These are phyloP conservation scores for Orthosia incerta DNA, from an alignment of 2,888 invertebrate genomes.

Conservation along the genomic window DNA sequence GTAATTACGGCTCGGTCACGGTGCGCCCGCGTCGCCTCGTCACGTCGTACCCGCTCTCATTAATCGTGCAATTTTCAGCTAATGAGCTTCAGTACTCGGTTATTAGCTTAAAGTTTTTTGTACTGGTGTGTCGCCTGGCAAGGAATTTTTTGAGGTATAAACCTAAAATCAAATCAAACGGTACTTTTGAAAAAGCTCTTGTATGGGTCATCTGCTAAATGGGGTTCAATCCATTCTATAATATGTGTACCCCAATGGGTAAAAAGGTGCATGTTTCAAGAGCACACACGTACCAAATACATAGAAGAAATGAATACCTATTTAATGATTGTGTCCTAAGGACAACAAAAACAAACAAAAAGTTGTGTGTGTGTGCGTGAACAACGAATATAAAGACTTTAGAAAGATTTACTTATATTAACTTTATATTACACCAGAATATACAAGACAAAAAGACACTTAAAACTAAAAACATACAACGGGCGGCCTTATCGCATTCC, in stretches of 20 bases:
- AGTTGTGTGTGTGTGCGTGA: no score
- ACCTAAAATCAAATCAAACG: background rate
- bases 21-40: conserved; percentile 61
- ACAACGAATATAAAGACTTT: no score
- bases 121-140: background rate
- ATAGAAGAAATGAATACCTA: no score
- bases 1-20: conserved; percentile 65
- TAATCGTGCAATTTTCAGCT: conserved; percentile 69
- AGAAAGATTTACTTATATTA: no score
- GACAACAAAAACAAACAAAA: no score
- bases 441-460: no score
- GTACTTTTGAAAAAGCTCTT: background rate
- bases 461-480: no score
- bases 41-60: conserved; percentile 52
- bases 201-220: background rate
- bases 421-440: no score
- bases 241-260: no score
- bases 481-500: no score
- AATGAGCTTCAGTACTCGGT: conserved; percentile 54
- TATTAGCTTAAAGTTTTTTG: background rate
- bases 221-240: background rate
- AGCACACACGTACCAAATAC: no score
- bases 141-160: background rate
- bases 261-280: background rate
- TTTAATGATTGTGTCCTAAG: no score